Conservation (phyloP, 2,888 invertebrate species). For the Papilio elwesi region DNA sequence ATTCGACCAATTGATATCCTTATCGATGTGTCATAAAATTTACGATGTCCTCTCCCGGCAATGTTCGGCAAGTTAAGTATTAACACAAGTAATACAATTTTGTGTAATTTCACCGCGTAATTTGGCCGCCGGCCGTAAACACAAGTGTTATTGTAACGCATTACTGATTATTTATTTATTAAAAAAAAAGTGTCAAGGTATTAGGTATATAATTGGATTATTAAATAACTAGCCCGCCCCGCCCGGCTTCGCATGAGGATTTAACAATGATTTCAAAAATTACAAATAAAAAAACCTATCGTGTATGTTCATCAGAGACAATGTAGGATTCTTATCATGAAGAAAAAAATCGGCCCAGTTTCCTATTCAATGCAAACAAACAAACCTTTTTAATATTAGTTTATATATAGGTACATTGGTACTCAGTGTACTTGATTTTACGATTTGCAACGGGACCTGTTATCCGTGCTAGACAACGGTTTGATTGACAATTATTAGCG, state of each 20-base stretch:
- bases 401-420: no score
- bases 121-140: constrained; percentile 30
- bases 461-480: no score
- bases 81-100: constrained; percentile 79
- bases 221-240: not conserved
- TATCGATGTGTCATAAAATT: constrained; percentile 75
- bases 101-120: constrained; percentile 47
- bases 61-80: constrained; percentile 69
- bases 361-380: no score
- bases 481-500: not conserved
- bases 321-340: no score
- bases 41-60: constrained; percentile 65
- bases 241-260: no score
- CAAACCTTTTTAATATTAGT: not conserved
- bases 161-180: constrained; percentile 18
- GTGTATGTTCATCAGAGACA: no score
- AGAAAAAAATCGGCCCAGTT: no score
- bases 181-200: not conserved
- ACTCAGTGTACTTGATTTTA: no score
- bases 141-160: constrained; percentile 22
- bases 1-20: constrained; percentile 73
- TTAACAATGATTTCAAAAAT: not conserved
- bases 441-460: no score
- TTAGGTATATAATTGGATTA: no score
- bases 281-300: no score